Base-by-base conservation (phyloP, 2,113 vertebrate genomes). In the Amazona guildingii region DNA sequence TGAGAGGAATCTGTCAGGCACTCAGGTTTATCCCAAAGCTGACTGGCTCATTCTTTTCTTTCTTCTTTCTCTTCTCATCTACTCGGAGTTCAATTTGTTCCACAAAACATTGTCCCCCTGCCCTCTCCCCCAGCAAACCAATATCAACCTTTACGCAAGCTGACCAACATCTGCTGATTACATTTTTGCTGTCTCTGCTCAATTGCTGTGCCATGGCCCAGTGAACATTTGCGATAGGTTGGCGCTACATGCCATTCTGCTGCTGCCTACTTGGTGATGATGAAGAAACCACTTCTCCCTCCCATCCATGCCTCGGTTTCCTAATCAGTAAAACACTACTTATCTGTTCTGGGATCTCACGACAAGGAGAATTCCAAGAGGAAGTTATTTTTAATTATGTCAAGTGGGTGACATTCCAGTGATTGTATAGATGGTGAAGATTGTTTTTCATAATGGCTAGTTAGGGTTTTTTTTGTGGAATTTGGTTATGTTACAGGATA, bases 1-100 rank as follows among this genome's bases (percentile, higher is more conserved):
- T 77, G 89, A 94, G n/a, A 92, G 88, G 62, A 96, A 94, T 96
- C 90, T 90, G 69, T 74, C 74, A 88, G 35, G 76, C 33, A 33
- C 54, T 90, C 70, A 90, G 86, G 86, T 86, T 84, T 57, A 88
- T 95, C 90, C 55, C 83, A 89, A 73, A 16, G 33, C 48, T 75
- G n/a, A 75, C 16, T 44, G 39, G 25, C 51, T 67, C 4, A 28
- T 88, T 77, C 83, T 96, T 95, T 96, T 80, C 2, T 6, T 57
- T 54, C 4, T 68, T 51, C 35, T 35, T 57, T 54, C 31, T 78
- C 7, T 85, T 92, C 29, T 62, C 29, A 48, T 66, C 5, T 9
- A 79, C 82, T 92, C 87, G 80, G 79, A 66, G 94, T 89, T 92
- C 55, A 76, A 21, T 67, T 64, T 77, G 33, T 79, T 51, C 54